These are phyloP conservation scores for Catharus bicknelli DNA, from an alignment of 2,113 vertebrate species.

Conservation along the genomic window DNA sequence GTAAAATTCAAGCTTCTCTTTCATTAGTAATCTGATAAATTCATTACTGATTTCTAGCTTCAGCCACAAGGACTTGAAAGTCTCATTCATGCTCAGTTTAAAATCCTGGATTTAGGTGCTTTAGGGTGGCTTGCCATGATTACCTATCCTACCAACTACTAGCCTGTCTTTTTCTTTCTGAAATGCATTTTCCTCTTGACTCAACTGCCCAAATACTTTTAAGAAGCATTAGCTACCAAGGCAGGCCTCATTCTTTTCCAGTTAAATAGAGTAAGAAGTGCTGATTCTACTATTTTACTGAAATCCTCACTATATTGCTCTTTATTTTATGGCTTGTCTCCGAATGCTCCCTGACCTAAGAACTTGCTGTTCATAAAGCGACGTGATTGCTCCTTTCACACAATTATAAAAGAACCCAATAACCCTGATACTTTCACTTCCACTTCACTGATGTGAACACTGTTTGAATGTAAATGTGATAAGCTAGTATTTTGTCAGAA, in stretches of 20 bases:
- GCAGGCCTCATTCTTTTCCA: conserved; percentile 67
- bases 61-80: not conserved
- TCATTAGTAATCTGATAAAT: not conserved
- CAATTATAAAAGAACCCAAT: conserved; percentile 58
- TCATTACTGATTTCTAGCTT: not conserved
- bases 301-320: conserved; percentile 70
- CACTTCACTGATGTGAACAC: not conserved
- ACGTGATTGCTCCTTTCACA: conserved; percentile 56
- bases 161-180: conserved; percentile 39
- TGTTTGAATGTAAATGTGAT: not conserved
- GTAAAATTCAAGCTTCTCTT: not conserved
- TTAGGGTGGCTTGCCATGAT: conserved; percentile 39
- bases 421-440: conserved; percentile 27
- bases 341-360: conserved; percentile 70
- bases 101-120: conserved; percentile 20
- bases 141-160: conserved; percentile 48
- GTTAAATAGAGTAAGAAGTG: conserved; percentile 74
- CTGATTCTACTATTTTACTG: conserved; percentile 74
- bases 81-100: conserved; percentile 24
- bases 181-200: conserved; percentile 73
- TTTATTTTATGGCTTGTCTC: conserved; percentile 75
- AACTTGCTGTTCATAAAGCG: conserved; percentile 68
- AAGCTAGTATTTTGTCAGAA: not conserved
- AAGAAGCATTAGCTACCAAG: conserved; percentile 73
- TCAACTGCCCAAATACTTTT: conserved; percentile 58